These are phyloP conservation scores for Saccostrea echinata DNA, from an alignment of 1,140 invertebrate genomes.

Conservation along the genomic window DNA sequence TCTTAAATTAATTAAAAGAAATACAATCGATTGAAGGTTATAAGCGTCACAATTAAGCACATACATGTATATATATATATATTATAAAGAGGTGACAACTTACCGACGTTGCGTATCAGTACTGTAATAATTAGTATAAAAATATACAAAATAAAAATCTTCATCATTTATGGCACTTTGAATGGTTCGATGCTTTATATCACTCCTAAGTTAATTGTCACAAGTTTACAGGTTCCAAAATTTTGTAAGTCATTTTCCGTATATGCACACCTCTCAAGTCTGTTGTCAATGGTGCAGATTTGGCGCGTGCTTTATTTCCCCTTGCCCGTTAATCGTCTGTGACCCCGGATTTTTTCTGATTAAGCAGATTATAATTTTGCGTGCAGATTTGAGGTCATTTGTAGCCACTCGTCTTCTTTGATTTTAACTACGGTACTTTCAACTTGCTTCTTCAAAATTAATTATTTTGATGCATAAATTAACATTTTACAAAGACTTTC, in stretches of 20 bases:
- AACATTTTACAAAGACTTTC: too few species aligned
- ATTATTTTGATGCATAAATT: too few species aligned
- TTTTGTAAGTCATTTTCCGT: not conserved
- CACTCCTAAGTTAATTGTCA: not conserved
- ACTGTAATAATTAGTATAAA: not conserved
- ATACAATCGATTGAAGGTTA: not conserved
- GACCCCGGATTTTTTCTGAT: slow-evolving; percentile 3
- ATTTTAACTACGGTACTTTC: not conserved
- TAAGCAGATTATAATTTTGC: slow-evolving; percentile 9
- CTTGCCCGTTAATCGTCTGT: slow-evolving; percentile 1
- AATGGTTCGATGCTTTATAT: not conserved
- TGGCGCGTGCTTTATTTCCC: not conserved
- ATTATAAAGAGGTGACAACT: not conserved
- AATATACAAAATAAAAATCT: not conserved
- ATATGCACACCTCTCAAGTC: not conserved
- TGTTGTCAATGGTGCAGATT: slow-evolving; percentile 28
- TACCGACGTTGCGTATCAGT: slow-evolving; percentile 13
- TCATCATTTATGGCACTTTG: not conserved
- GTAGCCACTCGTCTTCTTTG: not conserved
- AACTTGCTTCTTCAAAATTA: too few species aligned
- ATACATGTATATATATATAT: too few species aligned
- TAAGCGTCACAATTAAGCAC: not conserved
- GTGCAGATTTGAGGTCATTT: not conserved
- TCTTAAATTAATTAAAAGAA: not conserved
- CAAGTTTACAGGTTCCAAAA: not conserved